Evolutionary conservation across 2,888 invertebrate species (phyloP).

Genomic region (Campaea margaritaria): DNA sequence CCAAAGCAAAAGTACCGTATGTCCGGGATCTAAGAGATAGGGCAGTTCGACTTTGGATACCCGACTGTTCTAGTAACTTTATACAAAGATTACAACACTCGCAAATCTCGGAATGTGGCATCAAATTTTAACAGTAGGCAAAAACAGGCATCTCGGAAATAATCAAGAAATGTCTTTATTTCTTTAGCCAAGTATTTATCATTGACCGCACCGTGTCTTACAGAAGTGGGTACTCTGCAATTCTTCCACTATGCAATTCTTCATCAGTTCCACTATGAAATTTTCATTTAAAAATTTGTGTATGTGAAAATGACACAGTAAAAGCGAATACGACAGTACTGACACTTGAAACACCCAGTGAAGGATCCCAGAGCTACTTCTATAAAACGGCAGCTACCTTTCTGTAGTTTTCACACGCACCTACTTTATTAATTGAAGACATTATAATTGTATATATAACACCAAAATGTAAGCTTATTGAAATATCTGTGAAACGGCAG

Average conservation of each 20-base stretch:
- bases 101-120: conserved; percentile 46
- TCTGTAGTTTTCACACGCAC: not conserved
- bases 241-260: too few relatives aligned
- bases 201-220: not conserved
- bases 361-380: not conserved
- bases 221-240: too few relatives aligned
- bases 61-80: not conserved
- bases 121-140: conserved; percentile 24
- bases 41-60: conserved; percentile 3
- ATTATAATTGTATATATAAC: not conserved
- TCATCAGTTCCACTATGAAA: too few relatives aligned
- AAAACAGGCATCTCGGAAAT: conserved; percentile 4
- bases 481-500: too few relatives aligned
- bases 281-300: too few relatives aligned
- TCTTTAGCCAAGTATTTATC: not conserved
- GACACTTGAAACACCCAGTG: too few relatives aligned
- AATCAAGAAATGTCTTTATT: not conserved
- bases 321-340: too few relatives aligned
- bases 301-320: too few relatives aligned
- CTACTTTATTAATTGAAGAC: not conserved
- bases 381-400: not conserved
- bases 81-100: conserved; percentile 7
- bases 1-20: conserved; percentile 16
- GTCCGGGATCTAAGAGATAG: not conserved
- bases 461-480: too few relatives aligned